phyloP scores from a whole-genome alignment of 2,797 vertebrate genomes.

The Cryptoblepharus egeriae region DNA sequence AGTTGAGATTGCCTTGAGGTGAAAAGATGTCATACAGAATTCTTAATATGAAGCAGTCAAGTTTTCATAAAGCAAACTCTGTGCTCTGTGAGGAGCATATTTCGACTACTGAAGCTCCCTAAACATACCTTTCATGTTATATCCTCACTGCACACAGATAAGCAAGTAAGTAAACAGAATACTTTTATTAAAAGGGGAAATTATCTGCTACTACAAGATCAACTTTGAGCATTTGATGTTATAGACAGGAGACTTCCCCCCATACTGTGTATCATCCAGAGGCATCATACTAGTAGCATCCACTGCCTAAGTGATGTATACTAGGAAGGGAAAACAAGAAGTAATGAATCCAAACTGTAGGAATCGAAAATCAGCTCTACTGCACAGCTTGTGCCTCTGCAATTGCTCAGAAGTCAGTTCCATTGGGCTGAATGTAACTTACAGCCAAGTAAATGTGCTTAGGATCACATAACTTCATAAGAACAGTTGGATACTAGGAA shows the following conservation, averaged over 20 bases:
- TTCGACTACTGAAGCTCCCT: conserved; percentile 40
- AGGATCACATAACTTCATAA: background rate
- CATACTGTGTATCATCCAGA: background rate
- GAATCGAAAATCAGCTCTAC: background rate
- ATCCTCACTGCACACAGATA: conserved; percentile 16
- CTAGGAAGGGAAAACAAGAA: background rate
- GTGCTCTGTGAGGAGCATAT: conserved; percentile 52
- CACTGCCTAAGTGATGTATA: background rate
- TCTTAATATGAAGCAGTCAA: conserved; percentile 58
- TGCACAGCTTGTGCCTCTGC: background rate
- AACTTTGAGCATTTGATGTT: background rate
- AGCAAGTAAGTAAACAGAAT: conserved; percentile 6
- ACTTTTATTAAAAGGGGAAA: conserved; percentile 34
- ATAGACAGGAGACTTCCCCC: background rate
- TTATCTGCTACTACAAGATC: conserved; percentile 10
- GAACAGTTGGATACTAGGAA: background rate
- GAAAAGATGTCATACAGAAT: conserved; percentile 62
- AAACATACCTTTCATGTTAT: conserved; percentile 28
- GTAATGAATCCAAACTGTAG: background rate
- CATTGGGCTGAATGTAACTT: background rate
- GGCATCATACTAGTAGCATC: background rate
- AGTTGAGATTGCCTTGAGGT: conserved; percentile 56
- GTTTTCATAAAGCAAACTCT: conserved; percentile 63
- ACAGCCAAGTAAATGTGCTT: background rate
- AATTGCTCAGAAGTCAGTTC: background rate